These are phyloP conservation scores for Podarcis cretensis DNA, from an alignment of 2,113 vertebrate species.

Conservation along the genomic window DNA sequence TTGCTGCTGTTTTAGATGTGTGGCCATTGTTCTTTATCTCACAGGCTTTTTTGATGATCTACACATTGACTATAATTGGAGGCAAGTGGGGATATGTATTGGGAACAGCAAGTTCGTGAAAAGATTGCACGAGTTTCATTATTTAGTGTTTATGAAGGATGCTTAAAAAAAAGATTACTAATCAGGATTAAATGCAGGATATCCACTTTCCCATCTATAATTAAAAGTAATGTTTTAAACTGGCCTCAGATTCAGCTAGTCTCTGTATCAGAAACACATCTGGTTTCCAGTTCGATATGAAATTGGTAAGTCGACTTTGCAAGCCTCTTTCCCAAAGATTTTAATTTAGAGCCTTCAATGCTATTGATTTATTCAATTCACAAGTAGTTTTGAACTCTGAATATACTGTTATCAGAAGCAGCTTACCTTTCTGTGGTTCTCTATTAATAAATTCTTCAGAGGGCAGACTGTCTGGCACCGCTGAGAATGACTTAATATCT, in stretches of 20 bases:
- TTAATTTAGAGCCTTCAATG: neutral
- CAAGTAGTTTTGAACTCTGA: neutral
- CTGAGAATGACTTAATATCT: neutral
- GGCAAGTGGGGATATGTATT: neutral
- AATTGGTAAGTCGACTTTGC: neutral
- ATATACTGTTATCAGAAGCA: neutral
- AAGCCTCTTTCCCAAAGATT: neutral
- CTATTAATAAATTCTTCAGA: neutral
- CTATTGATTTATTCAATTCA: neutral
- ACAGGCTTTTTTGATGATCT: neutral
- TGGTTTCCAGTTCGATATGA: neutral
- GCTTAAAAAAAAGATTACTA: neutral
- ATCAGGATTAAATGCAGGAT: neutral
- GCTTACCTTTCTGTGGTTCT: neutral
- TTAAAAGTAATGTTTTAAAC: neutral
- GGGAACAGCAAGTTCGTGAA: neutral
- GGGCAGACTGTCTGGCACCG: conserved; percentile 14
- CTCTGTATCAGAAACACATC: neutral
- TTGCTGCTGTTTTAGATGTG: neutral
- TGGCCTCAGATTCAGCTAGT: neutral
- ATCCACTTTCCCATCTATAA: neutral
- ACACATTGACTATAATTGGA: neutral
- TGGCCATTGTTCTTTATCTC: neutral
- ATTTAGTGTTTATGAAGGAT: neutral
- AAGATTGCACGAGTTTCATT: neutral